Evolutionary conservation across 2,113 vertebrate species (phyloP), one percentile per base, ranked within the genome.

Genomic region (Formicarius rufipectus): DNA sequence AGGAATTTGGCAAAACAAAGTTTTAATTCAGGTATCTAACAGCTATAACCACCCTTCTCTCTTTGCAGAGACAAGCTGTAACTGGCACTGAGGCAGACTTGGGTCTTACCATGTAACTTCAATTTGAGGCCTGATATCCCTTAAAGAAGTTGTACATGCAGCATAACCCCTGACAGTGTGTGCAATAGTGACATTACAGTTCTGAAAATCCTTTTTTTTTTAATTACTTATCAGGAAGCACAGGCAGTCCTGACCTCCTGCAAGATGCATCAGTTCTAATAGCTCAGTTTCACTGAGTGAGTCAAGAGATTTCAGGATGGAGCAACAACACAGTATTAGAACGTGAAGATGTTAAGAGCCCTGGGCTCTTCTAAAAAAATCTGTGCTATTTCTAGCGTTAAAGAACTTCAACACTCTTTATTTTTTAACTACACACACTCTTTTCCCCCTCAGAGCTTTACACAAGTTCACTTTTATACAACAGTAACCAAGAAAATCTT

Each of bases 101-200:
- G 31, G 59, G 40, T 71, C 42, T 42, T 37, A 28, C n/a, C 19
- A 10, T 0, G 0, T 8, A n/a, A 37, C n/a, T 84, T 49, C 18
- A 62, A 0, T 71, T 15, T 31, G 20, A 78, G 89, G 63, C 11
- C 37, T 2, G 10, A 39, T 14, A 37, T 5, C 23, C 78, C 62
- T 39, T 4, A 12, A 0, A 45, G 66, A 37, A 74, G 35, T 42
- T 55, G 40, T 7, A 30, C 27, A 2, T 1, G 21, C n/a, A 55
- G 56, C 72, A 75, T n/a, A 77, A 5, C 39, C 63, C 45, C 56
- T 18, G 10, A 10, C 16, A 58, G 27, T 22, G 33, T 23, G 6
- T 10, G 28, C 55, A 35, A 31, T 0, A 78, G 39, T 31, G 37
- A 45, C 33, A 28, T 12, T 25, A 12, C 1, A 1, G 31, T 49